phyloP scores from a whole-genome alignment of 2,888 invertebrate species.

The Eudasyphora cyanicolor region DNA sequence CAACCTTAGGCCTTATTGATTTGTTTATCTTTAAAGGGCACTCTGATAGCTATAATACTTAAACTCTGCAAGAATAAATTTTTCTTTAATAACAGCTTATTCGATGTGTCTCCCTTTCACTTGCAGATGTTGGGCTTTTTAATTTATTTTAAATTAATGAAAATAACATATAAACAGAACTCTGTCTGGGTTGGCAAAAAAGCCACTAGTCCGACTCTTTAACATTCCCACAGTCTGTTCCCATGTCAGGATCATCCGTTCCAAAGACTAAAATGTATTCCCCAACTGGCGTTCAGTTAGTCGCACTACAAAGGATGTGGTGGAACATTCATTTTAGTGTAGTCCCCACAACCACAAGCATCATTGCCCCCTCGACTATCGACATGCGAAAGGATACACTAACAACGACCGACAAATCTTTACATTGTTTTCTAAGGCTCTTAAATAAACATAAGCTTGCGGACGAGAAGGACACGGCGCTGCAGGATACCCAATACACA shows the following conservation, averaged over 20 bases:
- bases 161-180: constrained; percentile 70
- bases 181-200: constrained; percentile 56
- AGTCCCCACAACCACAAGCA: constrained; percentile 17
- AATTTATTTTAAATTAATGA: constrained; percentile 79
- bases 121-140: constrained; percentile 74
- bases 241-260: no score
- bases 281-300: constrained; percentile 51
- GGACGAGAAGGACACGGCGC: neutral
- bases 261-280: constrained; percentile 6
- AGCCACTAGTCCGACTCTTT: neutral
- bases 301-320: constrained; percentile 55
- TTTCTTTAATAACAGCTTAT: no score
- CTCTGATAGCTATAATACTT: no score
- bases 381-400: neutral
- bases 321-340: constrained; percentile 27
- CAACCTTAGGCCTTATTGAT: no score
- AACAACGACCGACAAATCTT: constrained; percentile 49
- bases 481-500: neutral
- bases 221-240: neutral
- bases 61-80: no score
- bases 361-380: neutral
- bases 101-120: constrained; percentile 36
- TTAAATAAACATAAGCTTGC: constrained; percentile 44
- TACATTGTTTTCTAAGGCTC: constrained; percentile 49
- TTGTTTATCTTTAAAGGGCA: no score